Conservation (phyloP, 2,797 vertebrate genomes). For the Acipenser ruthenus region DNA sequence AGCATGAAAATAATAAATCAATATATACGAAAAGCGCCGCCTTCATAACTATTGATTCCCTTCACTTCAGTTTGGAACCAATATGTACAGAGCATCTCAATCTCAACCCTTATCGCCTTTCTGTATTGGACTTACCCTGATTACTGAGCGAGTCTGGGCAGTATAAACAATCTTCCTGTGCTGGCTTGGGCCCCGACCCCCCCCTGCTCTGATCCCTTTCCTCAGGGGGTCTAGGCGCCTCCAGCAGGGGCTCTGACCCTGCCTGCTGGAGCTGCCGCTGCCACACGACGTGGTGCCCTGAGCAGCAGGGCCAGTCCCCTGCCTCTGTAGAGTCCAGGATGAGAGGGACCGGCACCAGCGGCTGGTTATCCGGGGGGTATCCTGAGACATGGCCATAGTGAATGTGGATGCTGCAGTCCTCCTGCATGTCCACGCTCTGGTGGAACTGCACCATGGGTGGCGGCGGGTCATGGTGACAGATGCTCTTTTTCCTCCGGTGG, state of each 20-base stretch:
- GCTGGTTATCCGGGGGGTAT: slow-evolving; percentile 58
- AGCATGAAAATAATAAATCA: too few species aligned
- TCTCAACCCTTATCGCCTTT: too few species aligned
- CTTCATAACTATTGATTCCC: too few species aligned
- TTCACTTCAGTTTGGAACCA: too few species aligned
- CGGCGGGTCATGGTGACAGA: slow-evolving; percentile 50
- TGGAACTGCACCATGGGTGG: slow-evolving; percentile 51
- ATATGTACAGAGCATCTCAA: too few species aligned
- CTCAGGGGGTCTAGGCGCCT: slow-evolving; percentile 49
- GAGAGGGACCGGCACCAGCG: slow-evolving; percentile 67
- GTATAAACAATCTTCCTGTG: slow-evolving; percentile 63
- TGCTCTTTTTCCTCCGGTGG: slow-evolving; percentile 58
- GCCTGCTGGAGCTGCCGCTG: slow-evolving; percentile 67
- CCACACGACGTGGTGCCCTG: slow-evolving; percentile 66
- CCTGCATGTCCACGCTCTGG: slow-evolving; percentile 62
- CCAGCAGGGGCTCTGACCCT: slow-evolving; percentile 58
- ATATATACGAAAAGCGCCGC: too few species aligned
- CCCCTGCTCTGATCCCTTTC: slow-evolving; percentile 45
- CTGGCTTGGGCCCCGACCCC: slow-evolving; percentile 42
- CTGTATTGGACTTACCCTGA: slow-evolving; percentile 68
- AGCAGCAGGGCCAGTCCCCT: slow-evolving; percentile 54
- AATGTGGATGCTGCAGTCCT: slow-evolving; percentile 56
- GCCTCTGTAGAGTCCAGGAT: slow-evolving; percentile 63
- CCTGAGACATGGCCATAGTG: slow-evolving; percentile 55
- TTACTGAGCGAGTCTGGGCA: slow-evolving; percentile 67